Conservation (phyloP, 1,140 invertebrate genomes). For the Apocrypta bakeri region DNA sequence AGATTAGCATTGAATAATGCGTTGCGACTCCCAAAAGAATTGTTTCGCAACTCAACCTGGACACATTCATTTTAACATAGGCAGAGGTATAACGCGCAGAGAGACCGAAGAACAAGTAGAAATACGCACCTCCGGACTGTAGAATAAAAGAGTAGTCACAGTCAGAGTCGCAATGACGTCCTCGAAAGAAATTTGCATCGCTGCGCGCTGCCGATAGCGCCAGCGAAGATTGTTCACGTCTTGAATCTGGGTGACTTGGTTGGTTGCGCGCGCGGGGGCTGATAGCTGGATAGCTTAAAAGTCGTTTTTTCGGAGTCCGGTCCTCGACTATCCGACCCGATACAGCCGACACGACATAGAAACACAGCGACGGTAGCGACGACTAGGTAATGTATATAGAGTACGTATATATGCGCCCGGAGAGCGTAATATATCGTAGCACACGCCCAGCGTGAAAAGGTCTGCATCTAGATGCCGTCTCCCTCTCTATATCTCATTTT, state of each 20-base stretch:
- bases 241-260: not conserved
- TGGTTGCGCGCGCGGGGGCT: not conserved
- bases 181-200: not conserved
- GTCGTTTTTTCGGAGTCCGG: not conserved
- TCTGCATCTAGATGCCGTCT: constrained; percentile 25
- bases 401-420: not conserved
- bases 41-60: not conserved
- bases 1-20: constrained; percentile 46
- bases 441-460: constrained; percentile 16
- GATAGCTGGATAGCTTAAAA: not conserved
- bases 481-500: not conserved
- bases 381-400: not conserved
- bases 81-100: not conserved
- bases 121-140: not conserved
- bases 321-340: too few species aligned
- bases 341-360: not conserved
- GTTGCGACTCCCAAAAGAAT: constrained; percentile 8
- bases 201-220: not conserved
- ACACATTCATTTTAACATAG: too few species aligned
- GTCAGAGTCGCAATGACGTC: not conserved
- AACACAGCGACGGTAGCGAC: not conserved
- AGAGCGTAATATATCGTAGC: constrained; percentile 12
- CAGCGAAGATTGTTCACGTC: not conserved
- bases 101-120: not conserved
- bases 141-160: not conserved